These are phyloP conservation scores for Rhagologus leucostigma DNA, from an alignment of 2,113 vertebrate species.

Conservation along the genomic window DNA sequence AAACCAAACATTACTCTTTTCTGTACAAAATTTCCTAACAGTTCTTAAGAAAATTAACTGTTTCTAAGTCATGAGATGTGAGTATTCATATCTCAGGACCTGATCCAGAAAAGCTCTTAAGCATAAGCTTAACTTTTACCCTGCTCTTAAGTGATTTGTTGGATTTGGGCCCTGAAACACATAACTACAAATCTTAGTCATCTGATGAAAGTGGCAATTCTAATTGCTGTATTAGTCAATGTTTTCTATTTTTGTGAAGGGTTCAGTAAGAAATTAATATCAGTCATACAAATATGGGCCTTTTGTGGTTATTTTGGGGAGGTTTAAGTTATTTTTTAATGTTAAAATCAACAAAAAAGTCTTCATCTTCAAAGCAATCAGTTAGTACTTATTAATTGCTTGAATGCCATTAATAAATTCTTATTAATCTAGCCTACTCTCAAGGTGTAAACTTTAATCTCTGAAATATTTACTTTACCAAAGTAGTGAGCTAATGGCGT, in stretches of 20 bases:
- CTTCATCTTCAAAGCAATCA: background rate
- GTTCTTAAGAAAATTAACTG: constrained; percentile 2
- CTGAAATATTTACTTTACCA: background rate
- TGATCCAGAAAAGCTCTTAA: constrained; percentile 45
- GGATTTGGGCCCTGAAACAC: background rate
- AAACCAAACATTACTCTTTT: background rate
- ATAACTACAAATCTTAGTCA: constrained; percentile 9
- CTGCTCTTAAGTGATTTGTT: background rate
- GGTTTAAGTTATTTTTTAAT: background rate
- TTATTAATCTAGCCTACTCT: background rate
- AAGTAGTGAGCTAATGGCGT: background rate
- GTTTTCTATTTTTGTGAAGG: background rate
- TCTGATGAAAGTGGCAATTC: background rate
- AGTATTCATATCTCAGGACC: background rate
- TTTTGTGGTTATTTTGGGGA: background rate
- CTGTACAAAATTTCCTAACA: background rate
- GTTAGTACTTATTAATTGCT: background rate
- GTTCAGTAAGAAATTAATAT: background rate
- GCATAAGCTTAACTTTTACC: background rate
- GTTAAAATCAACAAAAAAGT: background rate
- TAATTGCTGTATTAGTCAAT: background rate
- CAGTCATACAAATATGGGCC: background rate
- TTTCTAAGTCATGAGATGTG: background rate
- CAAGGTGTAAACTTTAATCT: background rate
- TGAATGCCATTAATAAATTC: background rate